Evolutionary conservation across 2,113 vertebrate genomes (phyloP).

Genomic region (Aepyceros melampus): DNA sequence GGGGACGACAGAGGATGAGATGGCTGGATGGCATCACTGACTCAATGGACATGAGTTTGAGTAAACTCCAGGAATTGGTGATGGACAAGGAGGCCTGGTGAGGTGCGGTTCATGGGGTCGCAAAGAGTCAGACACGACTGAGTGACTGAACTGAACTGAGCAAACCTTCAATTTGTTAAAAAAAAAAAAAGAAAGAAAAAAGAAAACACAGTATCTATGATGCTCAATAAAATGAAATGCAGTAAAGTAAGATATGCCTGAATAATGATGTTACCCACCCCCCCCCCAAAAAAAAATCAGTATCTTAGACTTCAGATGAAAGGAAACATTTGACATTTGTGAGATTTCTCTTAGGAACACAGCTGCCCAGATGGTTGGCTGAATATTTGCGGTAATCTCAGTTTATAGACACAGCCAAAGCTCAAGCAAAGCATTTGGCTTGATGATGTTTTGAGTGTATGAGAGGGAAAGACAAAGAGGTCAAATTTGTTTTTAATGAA

Average conservation of each 20-base stretch:
- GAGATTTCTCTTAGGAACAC: not conserved
- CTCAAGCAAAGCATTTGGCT: not conserved
- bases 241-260: not conserved
- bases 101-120: too few species aligned
- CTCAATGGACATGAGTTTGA: too few species aligned
- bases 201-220: not conserved
- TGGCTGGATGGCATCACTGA: too few species aligned
- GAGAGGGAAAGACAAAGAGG: not conserved
- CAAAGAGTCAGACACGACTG: too few species aligned
- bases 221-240: not conserved
- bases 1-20: too few species aligned
- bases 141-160: too few species aligned
- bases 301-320: not conserved
- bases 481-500: slow-evolving; percentile 30
- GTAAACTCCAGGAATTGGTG: too few species aligned
- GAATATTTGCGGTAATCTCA: not conserved
- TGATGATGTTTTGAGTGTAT: not conserved
- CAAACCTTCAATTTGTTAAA: not conserved
- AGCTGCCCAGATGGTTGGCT: not conserved
- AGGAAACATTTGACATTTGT: not conserved
- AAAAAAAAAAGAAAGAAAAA: not conserved
- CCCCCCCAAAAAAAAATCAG: not conserved
- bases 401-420: not conserved
- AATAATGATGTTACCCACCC: not conserved
- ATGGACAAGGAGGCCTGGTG: too few species aligned